Base-by-base conservation (phyloP, 2,113 vertebrate species). In the Melanostigma gelatinosum region DNA sequence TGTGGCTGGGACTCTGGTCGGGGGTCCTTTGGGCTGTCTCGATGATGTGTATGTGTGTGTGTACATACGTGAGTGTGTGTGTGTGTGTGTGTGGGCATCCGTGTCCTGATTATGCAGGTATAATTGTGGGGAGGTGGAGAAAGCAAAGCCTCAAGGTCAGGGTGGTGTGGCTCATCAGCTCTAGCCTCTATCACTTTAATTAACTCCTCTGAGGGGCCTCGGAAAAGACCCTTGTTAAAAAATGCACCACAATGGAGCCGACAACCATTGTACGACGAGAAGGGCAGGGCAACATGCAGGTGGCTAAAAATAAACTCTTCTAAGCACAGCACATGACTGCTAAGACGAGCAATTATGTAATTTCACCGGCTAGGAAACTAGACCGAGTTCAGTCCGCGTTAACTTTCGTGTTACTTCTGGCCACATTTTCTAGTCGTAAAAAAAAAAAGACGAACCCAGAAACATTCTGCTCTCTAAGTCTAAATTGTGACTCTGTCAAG, bases 161-260 rank as follows among this genome's bases (percentile, higher is more conserved):
- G 90, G 88, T 91, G 90, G 90, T 92, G 91, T 93, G 93, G 93
- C 93, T 95, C 94, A 94, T 95, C 93, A 95, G 93, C 92, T 93
- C 87, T 87, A 92, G 93, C 93, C 92, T 91, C 89, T 93, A 93
- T 95, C 94, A 95, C 93, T 95, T 95, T 95, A 95, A 95, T 95
- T 95, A 95, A 95, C 94, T 95, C 95, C 94, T 93, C 93, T 63
- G 94, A 95, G 94, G 93, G 90, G 91, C 92, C 91, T 86, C 84
- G 92, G 91, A 94, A 94, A 94, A 91, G 87, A 85, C 92, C 91
- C 93, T 94, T 90, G 94, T 95, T 95, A n/a, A 93, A 93, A 94
- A 89, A 94, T 94, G 87, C 89, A 91, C 88, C 88, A 91, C 89
- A 90, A 89, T 89, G 89, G 89, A 87, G 90, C 76, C 87, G 87